phyloP scores from a whole-genome alignment of 1,140 invertebrate genomes.

The Macrostomum lignano region DNA sequence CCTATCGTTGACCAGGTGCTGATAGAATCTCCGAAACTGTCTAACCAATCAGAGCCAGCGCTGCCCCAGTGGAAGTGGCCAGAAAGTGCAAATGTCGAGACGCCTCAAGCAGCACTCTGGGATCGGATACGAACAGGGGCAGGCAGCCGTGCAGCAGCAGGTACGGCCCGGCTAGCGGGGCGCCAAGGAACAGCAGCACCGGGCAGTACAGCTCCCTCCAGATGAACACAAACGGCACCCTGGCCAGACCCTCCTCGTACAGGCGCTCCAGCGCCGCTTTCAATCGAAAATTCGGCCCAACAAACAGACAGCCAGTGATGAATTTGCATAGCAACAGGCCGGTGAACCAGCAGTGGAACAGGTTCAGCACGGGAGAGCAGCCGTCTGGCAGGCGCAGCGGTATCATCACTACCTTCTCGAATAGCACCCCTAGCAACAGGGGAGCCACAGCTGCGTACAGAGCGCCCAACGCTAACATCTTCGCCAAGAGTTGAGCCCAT shows the following conservation, averaged over 20 bases:
- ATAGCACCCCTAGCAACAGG: slow-evolving; percentile 55
- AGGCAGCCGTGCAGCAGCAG: too few species aligned
- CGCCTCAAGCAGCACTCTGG: too few species aligned
- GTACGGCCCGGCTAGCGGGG: slow-evolving; percentile 65
- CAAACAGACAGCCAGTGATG: background rate
- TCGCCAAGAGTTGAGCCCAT: too few species aligned
- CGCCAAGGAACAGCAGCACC: slow-evolving; percentile 51
- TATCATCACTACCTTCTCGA: slow-evolving; percentile 65
- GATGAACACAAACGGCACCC: slow-evolving; percentile 63
- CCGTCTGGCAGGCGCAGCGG: slow-evolving; percentile 65
- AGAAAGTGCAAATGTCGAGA: too few species aligned
- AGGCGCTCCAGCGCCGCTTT: slow-evolving; percentile 22
- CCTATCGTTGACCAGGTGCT: too few species aligned
- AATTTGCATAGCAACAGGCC: background rate
- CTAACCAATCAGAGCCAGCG: too few species aligned
- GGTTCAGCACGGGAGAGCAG: slow-evolving; percentile 49
- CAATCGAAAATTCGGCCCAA: slow-evolving; percentile 1
- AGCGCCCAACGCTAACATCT: slow-evolving; percentile 37
- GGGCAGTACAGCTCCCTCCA: slow-evolving; percentile 55
- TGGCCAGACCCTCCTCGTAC: slow-evolving; percentile 55
- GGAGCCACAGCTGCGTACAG: slow-evolving; percentile 65
- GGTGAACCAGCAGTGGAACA: background rate
- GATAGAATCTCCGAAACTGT: too few species aligned
- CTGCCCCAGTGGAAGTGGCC: too few species aligned
- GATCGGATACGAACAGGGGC: too few species aligned